These are phyloP conservation scores for Cathartes aura DNA, from an alignment of 2,113 vertebrate species.

Conservation along the genomic window DNA sequence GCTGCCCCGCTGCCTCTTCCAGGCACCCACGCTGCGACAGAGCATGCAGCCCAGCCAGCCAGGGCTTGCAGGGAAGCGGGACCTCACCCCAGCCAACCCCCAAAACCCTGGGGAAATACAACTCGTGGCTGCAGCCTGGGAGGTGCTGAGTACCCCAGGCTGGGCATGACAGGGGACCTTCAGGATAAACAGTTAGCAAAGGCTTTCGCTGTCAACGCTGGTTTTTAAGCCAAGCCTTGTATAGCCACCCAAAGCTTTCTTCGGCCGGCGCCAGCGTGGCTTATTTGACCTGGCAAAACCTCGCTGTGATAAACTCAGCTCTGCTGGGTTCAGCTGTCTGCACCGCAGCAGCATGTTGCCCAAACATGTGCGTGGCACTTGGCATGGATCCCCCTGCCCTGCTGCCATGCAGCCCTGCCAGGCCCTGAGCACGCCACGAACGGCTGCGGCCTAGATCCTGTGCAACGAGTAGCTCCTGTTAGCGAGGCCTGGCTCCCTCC, in stretches of 20 bases:
- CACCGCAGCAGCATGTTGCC: rapidly evolving
- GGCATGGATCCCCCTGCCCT: rapidly evolving
- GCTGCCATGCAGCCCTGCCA: background rate
- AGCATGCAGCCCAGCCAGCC: background rate
- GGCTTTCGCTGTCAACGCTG: background rate
- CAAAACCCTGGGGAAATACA: background rate
- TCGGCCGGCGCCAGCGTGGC: rapidly evolving
- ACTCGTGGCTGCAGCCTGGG: background rate
- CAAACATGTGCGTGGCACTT: background rate
- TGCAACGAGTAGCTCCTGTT: background rate
- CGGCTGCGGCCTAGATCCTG: background rate
- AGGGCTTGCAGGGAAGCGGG: rapidly evolving
- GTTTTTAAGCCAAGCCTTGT: background rate
- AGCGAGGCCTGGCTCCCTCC: background rate
- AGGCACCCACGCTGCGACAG: rapidly evolving
- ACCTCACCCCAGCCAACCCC: background rate
- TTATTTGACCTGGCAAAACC: background rate
- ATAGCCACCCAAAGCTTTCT: background rate
- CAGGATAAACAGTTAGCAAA: background rate
- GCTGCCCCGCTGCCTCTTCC: background rate
- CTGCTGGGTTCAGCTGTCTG: background rate
- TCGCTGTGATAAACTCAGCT: background rate
- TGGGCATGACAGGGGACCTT: rapidly evolving
- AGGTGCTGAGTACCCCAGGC: background rate
- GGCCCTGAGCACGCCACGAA: background rate